These are phyloP conservation scores for Cyprinodon variegatus DNA, from an alignment of 2,113 vertebrate species.

Conservation along the genomic window DNA sequence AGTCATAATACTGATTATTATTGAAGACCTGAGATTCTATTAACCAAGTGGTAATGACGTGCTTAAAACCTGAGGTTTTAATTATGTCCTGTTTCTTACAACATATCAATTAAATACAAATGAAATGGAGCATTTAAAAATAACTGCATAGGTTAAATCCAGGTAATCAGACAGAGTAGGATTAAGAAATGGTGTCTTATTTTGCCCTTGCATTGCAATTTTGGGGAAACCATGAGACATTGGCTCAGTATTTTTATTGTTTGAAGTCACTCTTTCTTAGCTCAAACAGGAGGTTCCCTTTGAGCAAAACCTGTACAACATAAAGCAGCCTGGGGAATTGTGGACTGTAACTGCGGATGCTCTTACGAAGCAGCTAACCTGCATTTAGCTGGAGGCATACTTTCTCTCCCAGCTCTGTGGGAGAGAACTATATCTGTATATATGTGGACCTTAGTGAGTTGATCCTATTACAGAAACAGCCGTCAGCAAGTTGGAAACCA, in stretches of 20 bases:
- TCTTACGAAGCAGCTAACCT: slow-evolving; percentile 32
- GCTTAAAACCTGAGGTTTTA: no score
- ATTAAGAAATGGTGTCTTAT: background rate
- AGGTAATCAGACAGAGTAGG: no score
- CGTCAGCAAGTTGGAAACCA: slow-evolving; percentile 16
- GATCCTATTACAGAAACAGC: slow-evolving; percentile 22
- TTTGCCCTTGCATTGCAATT: background rate
- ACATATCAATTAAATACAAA: no score
- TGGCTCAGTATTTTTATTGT: slow-evolving; percentile 4
- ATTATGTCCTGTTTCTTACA: no score
- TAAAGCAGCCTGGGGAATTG: slow-evolving; percentile 4
- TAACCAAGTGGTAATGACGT: no score
- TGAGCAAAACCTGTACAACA: slow-evolving; percentile 3
- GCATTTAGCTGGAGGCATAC: slow-evolving; percentile 35
- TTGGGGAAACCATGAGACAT: background rate
- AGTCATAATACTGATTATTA: no score
- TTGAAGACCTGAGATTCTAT: no score
- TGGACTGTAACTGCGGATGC: slow-evolving; percentile 26
- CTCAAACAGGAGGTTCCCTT: slow-evolving; percentile 16
- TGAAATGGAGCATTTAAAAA: no score
- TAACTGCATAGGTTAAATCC: no score
- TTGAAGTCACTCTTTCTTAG: slow-evolving; percentile 10
- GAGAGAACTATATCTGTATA: slow-evolving; percentile 24
- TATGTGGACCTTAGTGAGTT: slow-evolving; percentile 10
- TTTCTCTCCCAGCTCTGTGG: slow-evolving; percentile 35